Percentiles rank a stretch among this genome's conserved stretches.
phyloP scores from a whole-genome alignment of 2,113 vertebrate genomes.

The Phycodurus eques region DNA sequence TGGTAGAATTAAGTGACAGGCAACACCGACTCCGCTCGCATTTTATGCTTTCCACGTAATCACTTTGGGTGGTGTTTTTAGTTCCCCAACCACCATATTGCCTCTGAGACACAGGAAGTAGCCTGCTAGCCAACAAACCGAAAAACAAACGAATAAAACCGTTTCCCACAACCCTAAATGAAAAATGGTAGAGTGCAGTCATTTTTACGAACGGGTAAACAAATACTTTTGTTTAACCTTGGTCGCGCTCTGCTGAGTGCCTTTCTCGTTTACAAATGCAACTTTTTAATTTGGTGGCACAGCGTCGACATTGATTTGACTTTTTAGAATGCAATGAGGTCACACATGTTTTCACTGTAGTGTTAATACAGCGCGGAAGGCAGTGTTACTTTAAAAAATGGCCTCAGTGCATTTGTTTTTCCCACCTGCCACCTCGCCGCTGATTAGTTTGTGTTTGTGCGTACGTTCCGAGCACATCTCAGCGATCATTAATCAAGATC shows the following conservation, averaged over 20 bases:
- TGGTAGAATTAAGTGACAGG: too few species aligned
- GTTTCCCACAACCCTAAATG: not conserved
- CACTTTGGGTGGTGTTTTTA: too few species aligned
- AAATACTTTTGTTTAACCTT: not conserved
- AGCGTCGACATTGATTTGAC: not conserved
- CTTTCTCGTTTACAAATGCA: not conserved
- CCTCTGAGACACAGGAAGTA: too few species aligned
- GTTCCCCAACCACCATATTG: too few species aligned
- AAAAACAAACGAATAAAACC: too few species aligned
- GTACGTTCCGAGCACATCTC: conserved; percentile 44
- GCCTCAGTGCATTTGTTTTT: conserved; percentile 36
- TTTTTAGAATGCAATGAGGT: not conserved
- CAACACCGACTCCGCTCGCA: too few species aligned
- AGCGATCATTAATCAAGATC: conserved; percentile 63
- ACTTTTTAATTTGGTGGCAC: not conserved
- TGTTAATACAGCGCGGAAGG: not conserved
- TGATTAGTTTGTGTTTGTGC: conserved; percentile 43
- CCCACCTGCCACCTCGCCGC: not conserved
- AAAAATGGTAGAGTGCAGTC: not conserved
- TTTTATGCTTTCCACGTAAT: too few species aligned
- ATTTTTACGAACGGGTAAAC: not conserved
- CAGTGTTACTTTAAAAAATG: not conserved
- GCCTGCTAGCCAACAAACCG: too few species aligned
- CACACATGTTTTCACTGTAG: not conserved
- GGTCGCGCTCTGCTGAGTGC: not conserved